These are phyloP conservation scores for Platygyra sinensis DNA, from an alignment of 64 coral and sea anemone genomes.

Conservation along the genomic window DNA sequence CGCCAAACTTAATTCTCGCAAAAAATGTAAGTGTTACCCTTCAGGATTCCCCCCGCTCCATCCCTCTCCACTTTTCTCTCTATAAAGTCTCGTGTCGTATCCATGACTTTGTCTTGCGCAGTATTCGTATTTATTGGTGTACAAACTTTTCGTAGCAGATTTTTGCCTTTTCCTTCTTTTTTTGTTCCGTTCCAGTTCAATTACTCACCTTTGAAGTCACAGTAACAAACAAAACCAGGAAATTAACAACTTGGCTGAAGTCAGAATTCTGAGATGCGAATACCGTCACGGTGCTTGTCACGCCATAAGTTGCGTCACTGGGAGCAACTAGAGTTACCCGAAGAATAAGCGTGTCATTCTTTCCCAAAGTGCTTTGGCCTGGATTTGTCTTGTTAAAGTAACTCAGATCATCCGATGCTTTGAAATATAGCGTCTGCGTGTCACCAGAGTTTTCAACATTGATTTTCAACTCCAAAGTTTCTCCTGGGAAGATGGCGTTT, in stretches of 20 bases:
- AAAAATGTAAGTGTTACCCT: no score
- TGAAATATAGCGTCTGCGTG: conserved; percentile 36
- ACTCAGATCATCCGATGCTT: conserved; percentile 48
- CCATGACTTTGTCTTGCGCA: no score
- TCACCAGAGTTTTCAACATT: conserved; percentile 37
- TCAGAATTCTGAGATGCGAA: conserved; percentile 50
- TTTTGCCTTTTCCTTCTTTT: neutral
- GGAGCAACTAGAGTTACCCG: conserved; percentile 3
- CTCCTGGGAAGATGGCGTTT: conserved; percentile 31
- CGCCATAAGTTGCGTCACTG: conserved; percentile 36
- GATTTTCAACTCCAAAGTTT: conserved; percentile 15
- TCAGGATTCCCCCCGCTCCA: no score
- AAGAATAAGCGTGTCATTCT: neutral
- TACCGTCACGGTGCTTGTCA: conserved; percentile 55
- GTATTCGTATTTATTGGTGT: no score
- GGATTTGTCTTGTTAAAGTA: conserved; percentile 25
- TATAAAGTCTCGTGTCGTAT: no score
- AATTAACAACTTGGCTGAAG: no score
- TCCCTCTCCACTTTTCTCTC: no score
- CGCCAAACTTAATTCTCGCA: no score
- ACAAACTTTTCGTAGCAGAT: no score
- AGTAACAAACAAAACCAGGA: conserved; percentile 70
- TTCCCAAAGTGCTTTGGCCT: neutral
- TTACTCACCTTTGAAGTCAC: conserved; percentile 63
- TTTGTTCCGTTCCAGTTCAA: neutral